Evolutionary conservation across 2,113 vertebrate genomes (phyloP), one percentile per base, ranked within the genome.

Genomic region (Alligator mississippiensis): DNA sequence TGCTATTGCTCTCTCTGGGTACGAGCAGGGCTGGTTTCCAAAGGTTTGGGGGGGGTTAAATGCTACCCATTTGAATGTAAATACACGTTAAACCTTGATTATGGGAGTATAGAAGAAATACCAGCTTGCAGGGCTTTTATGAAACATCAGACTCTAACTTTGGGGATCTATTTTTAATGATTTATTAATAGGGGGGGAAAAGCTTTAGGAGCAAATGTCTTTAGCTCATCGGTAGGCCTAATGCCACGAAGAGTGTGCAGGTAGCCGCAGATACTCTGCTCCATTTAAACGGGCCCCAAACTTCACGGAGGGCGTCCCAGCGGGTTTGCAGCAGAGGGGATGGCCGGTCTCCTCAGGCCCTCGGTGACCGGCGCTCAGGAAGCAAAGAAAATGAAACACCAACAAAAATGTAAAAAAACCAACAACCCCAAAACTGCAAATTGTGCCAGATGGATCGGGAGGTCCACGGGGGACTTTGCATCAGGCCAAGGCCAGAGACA

Each of bases 361-460:
- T 0, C 9, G 2, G 24, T 4, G 14, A 68, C 85, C 89, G 63
- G 77, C 84, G 54, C 91, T 90, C 88, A 83, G 82, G 88, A 77
- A 86, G 63, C 91, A 79, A 93, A 93, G 47, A 47, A 47, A 47
- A 47, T 47, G 47, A 47, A 47, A 47, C 7, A 8, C 47, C 47
- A 47, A 47, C 47, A 47, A 47, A 47, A 47, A 47, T 47, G 47
- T 47, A 47, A 47, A 85, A 80, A 91, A 93, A 72, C 34, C 89
- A 81, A 79, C 47, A 27, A 82, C 57, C 57, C 25, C 89, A 92
- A 94, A 95, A 96, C 92, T 89, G 96, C 94, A 95, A 92, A 94
- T 95, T 96, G 92, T 94, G 86, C 95, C 97, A 95, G 95, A 91
- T 82, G 1, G 9, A 19, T 2, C 3, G 27, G 59, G 10, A 66